Evolutionary conservation across 2,113 vertebrate species (phyloP).

Genomic region (Catharus bicknelli): DNA sequence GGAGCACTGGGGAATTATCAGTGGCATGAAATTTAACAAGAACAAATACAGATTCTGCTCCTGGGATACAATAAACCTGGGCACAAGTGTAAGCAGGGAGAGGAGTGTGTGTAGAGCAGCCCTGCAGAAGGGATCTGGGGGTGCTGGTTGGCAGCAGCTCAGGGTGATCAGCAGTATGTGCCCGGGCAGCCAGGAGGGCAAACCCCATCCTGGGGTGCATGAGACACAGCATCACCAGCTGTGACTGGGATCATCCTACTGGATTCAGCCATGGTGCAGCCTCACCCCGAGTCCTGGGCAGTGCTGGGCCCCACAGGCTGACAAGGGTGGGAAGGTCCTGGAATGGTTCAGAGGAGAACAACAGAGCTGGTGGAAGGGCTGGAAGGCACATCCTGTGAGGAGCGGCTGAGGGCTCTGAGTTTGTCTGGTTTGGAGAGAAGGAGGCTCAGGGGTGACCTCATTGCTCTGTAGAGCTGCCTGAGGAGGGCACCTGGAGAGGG

Average conservation of each 20-base stretch:
- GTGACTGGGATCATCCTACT: accelerated
- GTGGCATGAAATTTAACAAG: neutral
- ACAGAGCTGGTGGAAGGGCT: neutral
- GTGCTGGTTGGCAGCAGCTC: neutral
- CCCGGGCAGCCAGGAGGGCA: neutral
- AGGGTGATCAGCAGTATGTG: neutral
- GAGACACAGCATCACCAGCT: neutral
- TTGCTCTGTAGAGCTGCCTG: neutral
- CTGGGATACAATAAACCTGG: accelerated
- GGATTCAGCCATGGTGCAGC: accelerated
- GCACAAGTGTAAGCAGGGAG: neutral
- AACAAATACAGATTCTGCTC: neutral
- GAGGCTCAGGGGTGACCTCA: neutral
- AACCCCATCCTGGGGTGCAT: neutral
- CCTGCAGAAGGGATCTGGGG: neutral
- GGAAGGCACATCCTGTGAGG: neutral
- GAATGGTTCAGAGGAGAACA: neutral
- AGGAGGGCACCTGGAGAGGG: neutral
- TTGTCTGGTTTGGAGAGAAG: neutral
- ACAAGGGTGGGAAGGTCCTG: neutral
- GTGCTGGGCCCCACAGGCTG: neutral
- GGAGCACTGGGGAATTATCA: accelerated
- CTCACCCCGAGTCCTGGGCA: neutral
- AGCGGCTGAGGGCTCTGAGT: accelerated
- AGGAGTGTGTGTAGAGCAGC: neutral